phyloP scores from a whole-genome alignment of 2,888 invertebrate species.

The Fissipunctia ypsillon region DNA sequence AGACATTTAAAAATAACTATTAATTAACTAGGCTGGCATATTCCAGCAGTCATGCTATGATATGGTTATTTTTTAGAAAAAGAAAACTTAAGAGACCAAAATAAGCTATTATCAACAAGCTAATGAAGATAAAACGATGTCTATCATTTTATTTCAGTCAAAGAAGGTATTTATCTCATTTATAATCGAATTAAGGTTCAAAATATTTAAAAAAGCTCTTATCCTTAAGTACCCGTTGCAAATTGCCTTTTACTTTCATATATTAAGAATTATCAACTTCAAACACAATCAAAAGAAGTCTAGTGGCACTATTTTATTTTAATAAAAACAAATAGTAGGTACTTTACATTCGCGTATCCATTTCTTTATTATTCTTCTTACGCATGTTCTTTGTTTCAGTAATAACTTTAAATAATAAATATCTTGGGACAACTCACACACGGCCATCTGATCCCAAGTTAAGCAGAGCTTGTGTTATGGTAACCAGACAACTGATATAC shows the following conservation, averaged over 20 bases:
- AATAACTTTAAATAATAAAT: constrained; percentile 28
- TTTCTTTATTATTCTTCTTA: constrained; percentile 30
- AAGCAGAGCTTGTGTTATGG: too few relatives aligned
- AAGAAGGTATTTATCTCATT: constrained; percentile 10
- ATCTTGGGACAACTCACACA: too few relatives aligned
- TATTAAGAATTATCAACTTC: constrained; percentile 1
- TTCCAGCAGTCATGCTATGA: background rate
- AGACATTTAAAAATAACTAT: background rate
- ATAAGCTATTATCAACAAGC: background rate
- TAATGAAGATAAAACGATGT: constrained; percentile 5
- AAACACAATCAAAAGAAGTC: constrained; percentile 20
- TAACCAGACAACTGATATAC: too few relatives aligned
- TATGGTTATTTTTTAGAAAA: background rate
- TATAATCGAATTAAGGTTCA: background rate
- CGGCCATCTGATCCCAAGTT: too few relatives aligned
- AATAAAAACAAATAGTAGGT: constrained; percentile 8
- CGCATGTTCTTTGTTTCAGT: constrained; percentile 22
- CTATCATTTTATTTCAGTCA: background rate
- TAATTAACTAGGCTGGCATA: background rate
- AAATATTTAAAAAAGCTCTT: background rate
- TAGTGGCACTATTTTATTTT: background rate
- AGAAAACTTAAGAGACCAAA: background rate
- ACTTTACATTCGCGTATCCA: constrained; percentile 3
- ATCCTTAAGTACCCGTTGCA: constrained; percentile 2
- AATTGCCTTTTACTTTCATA: constrained; percentile 17